phyloP scores from a whole-genome alignment of 2,888 invertebrate species.

The Nomada fucata region DNA sequence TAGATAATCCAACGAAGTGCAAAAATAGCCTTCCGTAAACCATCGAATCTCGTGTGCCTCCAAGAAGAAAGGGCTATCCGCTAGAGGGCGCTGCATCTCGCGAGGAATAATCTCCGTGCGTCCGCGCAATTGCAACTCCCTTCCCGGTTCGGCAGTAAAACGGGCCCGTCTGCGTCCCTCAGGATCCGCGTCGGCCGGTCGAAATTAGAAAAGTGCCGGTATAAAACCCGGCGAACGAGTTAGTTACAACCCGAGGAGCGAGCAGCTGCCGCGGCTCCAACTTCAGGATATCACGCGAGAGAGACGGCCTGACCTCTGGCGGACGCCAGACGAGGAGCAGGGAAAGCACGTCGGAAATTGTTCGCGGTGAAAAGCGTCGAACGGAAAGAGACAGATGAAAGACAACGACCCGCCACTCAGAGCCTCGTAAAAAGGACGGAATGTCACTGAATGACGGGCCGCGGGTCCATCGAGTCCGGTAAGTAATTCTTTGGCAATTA shows the following conservation, averaged over 20 bases:
- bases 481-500: conserved; percentile 84
- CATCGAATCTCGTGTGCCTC: too few species aligned
- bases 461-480: conserved; percentile 75
- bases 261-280: conserved; percentile 62
- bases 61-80: not conserved
- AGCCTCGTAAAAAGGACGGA: conserved; percentile 81
- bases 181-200: conserved; percentile 38
- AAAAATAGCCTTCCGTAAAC: too few species aligned
- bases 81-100: not conserved
- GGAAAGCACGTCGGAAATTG: not conserved
- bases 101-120: not conserved
- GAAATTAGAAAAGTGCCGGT: conserved; percentile 78
- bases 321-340: conserved; percentile 12
- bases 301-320: conserved; percentile 11
- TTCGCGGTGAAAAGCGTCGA: not conserved
- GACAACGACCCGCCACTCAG: conserved; percentile 80
- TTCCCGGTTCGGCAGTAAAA: conserved; percentile 58
- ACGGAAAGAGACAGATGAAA: conserved; percentile 3
- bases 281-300: conserved; percentile 64
- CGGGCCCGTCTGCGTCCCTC: conserved; percentile 41
- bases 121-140: conserved; percentile 16
- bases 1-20: too few species aligned
- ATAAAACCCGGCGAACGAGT: conserved; percentile 71
- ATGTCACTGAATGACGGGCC: conserved; percentile 83
- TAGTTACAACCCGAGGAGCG: conserved; percentile 63